Percentiles rank a stretch among this genome's conserved stretches.
These are phyloP conservation scores for Mus spicilegus DNA, from an alignment of 2,113 vertebrate species.

Conservation along the genomic window DNA sequence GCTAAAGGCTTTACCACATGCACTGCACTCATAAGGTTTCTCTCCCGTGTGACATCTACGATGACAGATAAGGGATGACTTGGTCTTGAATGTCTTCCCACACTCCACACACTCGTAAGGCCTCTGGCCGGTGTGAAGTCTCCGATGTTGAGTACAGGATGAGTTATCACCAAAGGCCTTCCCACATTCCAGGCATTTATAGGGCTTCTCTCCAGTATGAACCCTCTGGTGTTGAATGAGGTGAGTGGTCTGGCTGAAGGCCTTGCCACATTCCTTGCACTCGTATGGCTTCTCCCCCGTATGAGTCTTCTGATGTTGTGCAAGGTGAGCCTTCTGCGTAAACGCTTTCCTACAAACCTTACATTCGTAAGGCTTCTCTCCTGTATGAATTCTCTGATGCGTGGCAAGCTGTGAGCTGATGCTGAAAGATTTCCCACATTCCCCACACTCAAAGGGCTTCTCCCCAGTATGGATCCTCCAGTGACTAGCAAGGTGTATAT, in stretches of 20 bases:
- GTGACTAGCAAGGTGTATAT: conserved; percentile 82
- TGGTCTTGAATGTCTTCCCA: conserved; percentile 83
- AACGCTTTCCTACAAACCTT: conserved; percentile 76
- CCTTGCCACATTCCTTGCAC: conserved; percentile 87
- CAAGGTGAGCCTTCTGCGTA: conserved; percentile 79
- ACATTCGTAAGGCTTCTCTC: conserved; percentile 81
- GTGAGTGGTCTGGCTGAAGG: conserved; percentile 81
- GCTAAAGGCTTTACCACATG: conserved; percentile 75
- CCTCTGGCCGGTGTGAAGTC: conserved; percentile 80
- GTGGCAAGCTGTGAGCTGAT: conserved; percentile 80
- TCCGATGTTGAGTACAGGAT: conserved; percentile 78
- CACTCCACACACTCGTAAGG: conserved; percentile 79
- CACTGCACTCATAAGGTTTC: conserved; percentile 69
- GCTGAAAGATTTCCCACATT: conserved; percentile 83
- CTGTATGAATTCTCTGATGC: conserved; percentile 82
- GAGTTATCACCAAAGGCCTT: conserved; percentile 83
- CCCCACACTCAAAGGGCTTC: conserved; percentile 79
- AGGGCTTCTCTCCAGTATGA: conserved; percentile 80
- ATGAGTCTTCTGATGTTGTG: conserved; percentile 79
- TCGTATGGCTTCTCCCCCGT: conserved; percentile 81
- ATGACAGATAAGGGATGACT: conserved; percentile 77
- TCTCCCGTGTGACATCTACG: conserved; percentile 79
- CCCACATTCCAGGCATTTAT: conserved; percentile 81
- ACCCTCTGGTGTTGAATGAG: conserved; percentile 78
- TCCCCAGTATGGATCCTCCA: conserved; percentile 82